Evolutionary conservation across 2,113 vertebrate species (phyloP), one percentile per base, ranked within the genome.

Genomic region (Trinectes maculatus): DNA sequence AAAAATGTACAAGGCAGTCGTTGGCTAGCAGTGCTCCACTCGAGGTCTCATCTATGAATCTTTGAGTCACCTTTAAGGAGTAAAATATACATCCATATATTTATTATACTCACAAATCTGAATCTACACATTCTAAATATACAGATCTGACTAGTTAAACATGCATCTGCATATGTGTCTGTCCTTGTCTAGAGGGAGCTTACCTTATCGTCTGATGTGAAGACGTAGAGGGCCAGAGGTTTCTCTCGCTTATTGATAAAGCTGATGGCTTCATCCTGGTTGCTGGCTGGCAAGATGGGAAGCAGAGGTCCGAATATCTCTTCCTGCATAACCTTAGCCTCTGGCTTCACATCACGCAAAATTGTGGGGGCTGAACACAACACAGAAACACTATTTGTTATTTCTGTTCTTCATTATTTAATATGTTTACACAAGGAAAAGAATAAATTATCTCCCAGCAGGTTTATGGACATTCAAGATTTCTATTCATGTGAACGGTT

Each of bases 261-360:
- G 24, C 86, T 54, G 36, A 98, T 95, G 43, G 98, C 97, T 68
- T 97, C 95, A 0, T 96, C 95, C 33, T 90, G 77, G 0, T 86
- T 52, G 28, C 71, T 87, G 69, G 96, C 83, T 0, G 91, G 40
- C 78, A 99, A 3, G 49, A 99, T 94, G 24, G 97, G 97, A 9
- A 99, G 92, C 56, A 99, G 16, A 0, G 96, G 97, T 1, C 97
- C 96, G 60, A 98, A 99, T 83, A 98, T 98, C 78, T 99, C 96
- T 77, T 98, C 96, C 83, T 96, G 95, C 97, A 99, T 99, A 75
- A 98, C 91, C 67, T 88, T 96, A 1, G 94, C 88, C 0, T 93
- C 88, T 0, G 95, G 93, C 40, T 92, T 91, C 52, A 98, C 96
- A 0, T 98, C 93, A 0, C 87, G 91, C 33, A 98, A 91, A 46